Base-by-base conservation (phyloP, 1,140 invertebrate species). In the Tenebrio molitor region DNA sequence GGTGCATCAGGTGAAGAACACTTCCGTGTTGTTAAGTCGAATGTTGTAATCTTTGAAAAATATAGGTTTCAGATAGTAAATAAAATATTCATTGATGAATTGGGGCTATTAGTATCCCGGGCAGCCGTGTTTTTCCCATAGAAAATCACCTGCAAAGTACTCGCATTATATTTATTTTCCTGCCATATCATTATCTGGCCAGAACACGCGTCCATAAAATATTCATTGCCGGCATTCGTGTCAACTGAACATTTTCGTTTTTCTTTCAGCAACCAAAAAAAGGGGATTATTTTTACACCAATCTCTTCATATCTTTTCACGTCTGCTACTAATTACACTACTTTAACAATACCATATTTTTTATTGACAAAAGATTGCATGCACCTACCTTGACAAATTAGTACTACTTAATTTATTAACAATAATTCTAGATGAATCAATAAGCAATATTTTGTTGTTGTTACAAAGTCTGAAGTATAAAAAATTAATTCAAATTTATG, bases 61-160 rank as follows among this genome's bases (percentile, higher is more conserved):
- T 66, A 66, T 66, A 41, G 64, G 64, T 66, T 66, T 42, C 34
- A 44, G 36, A 66, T 58, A 15, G 50, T 29, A 75, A 67, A 72
- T 75, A 69, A 75, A 75, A 75, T 75, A 75, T 75, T 75, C 50
- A 75, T 75, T 72, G 73, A 75, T 72, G 73, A 72, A 75, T 75
- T 64, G 73, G 34, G 16, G 73, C 73, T 75, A 72, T 75, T 72
- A 72, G 69, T 62, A 42, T 34, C 58, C 8, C 25, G 25, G 34
- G 19, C 73, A 72, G 73, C 69, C 70, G 73, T 42, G 39, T 50
- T 64, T 71, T 75, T 75, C 73, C 73, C 73, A 75, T 72, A 67
- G 73, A 72, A 75, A 72, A 72, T 75, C 69, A 74, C 73, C 70
- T 75, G 73, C 46, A 67, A 72, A 75, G 68, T 63, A 39, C 68